Base-by-base conservation (phyloP, 2,797 vertebrate genomes). In the Denticeps clupeoides region DNA sequence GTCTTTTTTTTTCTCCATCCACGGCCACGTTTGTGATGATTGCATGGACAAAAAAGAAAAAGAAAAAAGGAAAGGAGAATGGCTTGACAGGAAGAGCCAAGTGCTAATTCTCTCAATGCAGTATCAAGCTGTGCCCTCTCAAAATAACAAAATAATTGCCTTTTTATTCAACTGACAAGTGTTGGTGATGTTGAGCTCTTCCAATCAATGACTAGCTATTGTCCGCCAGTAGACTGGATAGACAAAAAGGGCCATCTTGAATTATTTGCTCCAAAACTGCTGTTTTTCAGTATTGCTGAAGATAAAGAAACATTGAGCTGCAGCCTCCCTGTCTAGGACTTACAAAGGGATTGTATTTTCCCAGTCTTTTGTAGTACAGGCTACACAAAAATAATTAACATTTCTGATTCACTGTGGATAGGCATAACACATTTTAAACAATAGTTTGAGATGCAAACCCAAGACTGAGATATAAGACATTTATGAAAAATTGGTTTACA, bases 101-200 rank as follows among this genome's bases (percentile, higher is more conserved):
- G 71, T 69, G 73, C 72, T 80, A 76, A 76, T 79, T 84, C 79
- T 80, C 64, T 53, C 51, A 47, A 65, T 57, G 71, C 75, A 77
- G 69, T 84, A 80, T 82, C 76, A 79, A 80, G 73, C 72, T 50
- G 23, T 58, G 76, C 79, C 71, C 62, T n/a, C n/a, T n/a, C n/a
- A n/a, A n/a, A n/a, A n/a, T n/a, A n/a, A 68, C 77, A 76, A 79
- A 81, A 84, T 87, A 85, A 88, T 87, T 79, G 81, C 72, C 81
- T 87, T 86, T 87, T 83, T 82, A 84, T 86, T 83, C 79, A 81
- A 68, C 78, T 83, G 83, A 87, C 85, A 87, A 82, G 77, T 73
- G 68, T 68, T 73, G 66, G 66, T 65, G 76, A 80, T 83, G 81
- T 82, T 65, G 70, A 74, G 76, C 71, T 74, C 66, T 64, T 72